Evolutionary conservation across 2,888 invertebrate genomes (phyloP).

Genomic region (Bombylius major): DNA sequence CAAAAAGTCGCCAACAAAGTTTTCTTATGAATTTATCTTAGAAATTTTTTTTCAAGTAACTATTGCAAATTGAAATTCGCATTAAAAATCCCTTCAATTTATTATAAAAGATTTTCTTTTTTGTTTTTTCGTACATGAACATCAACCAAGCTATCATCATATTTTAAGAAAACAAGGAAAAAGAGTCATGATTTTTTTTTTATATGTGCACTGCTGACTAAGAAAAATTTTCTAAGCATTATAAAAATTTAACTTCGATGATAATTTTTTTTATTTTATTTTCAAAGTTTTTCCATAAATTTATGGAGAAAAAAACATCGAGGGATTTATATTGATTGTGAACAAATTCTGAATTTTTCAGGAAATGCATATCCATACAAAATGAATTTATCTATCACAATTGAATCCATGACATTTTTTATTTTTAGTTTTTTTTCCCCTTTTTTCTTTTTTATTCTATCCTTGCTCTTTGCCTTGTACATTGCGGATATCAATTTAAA

Average conservation of each 20-base stretch:
- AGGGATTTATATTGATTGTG: no score
- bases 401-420: conserved; percentile 33
- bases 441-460: neutral
- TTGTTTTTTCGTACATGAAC: no score
- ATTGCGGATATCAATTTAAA: no score
- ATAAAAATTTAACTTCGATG: neutral
- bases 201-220: neutral
- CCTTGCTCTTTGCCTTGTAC: no score
- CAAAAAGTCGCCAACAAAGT: conserved; percentile 5
- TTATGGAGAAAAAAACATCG: no score
- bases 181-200: no score
- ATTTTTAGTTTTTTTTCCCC: conserved; percentile 12
- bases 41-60: neutral
- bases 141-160: neutral
- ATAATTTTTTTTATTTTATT: no score
- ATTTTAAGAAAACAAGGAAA: neutral
- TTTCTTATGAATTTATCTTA: neutral
- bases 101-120: no score
- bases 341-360: neutral
- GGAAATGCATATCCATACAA: conserved; percentile 16
- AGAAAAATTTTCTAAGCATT: neutral
- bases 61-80: no score
- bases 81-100: no score
- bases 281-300: no score
- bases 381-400: conserved; percentile 35